phyloP scores from a whole-genome alignment of 2,888 invertebrate species.

The Megalurothrips usitatus region DNA sequence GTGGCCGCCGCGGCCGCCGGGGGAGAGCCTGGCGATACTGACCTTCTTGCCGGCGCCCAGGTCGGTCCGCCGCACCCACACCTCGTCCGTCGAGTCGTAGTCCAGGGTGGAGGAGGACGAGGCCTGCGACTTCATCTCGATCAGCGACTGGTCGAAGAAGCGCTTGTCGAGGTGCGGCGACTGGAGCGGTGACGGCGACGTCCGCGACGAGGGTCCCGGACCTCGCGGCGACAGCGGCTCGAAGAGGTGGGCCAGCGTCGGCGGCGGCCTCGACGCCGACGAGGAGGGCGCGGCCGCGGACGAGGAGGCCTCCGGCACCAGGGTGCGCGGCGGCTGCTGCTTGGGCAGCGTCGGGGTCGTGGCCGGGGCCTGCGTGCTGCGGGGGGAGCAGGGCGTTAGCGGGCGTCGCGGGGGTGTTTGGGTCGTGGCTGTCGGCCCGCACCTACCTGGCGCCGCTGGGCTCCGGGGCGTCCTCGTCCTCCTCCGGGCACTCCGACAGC shows the following conservation, averaged over 20 bases:
- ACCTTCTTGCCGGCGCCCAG: conserved; percentile 50
- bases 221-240: conserved; percentile 36
- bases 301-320: conserved; percentile 16
- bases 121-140: conserved; percentile 73
- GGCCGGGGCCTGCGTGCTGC: conserved; percentile 33
- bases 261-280: conserved; percentile 36
- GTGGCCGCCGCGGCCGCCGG: neutral
- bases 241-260: conserved; percentile 45
- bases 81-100: conserved; percentile 57
- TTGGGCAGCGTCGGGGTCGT: conserved; percentile 43
- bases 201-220: conserved; percentile 39
- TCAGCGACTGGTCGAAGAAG: conserved; percentile 76
- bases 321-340: conserved; percentile 39
- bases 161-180: conserved; percentile 70
- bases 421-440: too few species aligned
- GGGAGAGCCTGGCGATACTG: conserved; percentile 42
- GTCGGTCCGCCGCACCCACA: conserved; percentile 64
- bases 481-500: conserved; percentile 76
- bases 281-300: conserved; percentile 34
- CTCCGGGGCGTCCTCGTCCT: conserved; percentile 67
- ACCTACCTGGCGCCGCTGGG: neutral
- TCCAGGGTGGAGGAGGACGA: conserved; percentile 58
- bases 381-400: neutral
- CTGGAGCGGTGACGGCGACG: conserved; percentile 47
- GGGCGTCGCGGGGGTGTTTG: neutral